phyloP scores from a whole-genome alignment of 2,888 invertebrate species.

The Amphipoea oculea region DNA sequence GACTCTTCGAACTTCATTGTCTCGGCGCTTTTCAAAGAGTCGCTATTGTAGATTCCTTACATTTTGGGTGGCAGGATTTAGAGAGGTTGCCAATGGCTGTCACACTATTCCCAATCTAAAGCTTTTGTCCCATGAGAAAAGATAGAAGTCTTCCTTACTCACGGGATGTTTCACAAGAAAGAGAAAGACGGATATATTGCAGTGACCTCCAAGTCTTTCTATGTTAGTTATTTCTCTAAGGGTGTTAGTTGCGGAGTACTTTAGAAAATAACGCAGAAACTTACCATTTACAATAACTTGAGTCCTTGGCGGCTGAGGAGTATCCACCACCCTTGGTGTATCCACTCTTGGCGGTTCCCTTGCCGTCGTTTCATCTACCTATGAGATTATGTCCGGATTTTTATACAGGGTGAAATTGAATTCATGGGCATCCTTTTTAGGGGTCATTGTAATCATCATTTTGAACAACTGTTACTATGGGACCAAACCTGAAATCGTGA shows the following conservation, averaged over 20 bases:
- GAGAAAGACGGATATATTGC: not conserved
- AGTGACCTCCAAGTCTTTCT: no score
- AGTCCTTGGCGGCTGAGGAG: constrained; percentile 71
- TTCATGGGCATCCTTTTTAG: no score
- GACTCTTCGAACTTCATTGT: not conserved
- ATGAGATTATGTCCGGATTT: not conserved
- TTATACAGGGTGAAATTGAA: not conserved
- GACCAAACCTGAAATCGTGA: no score
- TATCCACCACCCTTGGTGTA: constrained; percentile 13
- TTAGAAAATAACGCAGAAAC: not conserved
- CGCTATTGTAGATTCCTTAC: not conserved
- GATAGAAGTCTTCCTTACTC: not conserved
- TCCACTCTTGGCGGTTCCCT: constrained; percentile 19
- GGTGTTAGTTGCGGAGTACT: not conserved
- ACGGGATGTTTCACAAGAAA: not conserved
- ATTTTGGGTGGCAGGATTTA: not conserved
- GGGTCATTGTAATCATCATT: no score
- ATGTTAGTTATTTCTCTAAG: constrained; percentile 39
- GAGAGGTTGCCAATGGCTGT: no score
- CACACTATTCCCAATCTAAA: not conserved
- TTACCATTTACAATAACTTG: constrained; percentile 72
- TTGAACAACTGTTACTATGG: no score
- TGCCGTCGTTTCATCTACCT: constrained; percentile 7
- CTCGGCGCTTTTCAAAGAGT: not conserved
- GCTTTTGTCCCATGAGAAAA: no score